These are phyloP conservation scores for Heterodera filipjevi DNA, from an alignment of 2,888 invertebrate species.

Conservation along the genomic window DNA sequence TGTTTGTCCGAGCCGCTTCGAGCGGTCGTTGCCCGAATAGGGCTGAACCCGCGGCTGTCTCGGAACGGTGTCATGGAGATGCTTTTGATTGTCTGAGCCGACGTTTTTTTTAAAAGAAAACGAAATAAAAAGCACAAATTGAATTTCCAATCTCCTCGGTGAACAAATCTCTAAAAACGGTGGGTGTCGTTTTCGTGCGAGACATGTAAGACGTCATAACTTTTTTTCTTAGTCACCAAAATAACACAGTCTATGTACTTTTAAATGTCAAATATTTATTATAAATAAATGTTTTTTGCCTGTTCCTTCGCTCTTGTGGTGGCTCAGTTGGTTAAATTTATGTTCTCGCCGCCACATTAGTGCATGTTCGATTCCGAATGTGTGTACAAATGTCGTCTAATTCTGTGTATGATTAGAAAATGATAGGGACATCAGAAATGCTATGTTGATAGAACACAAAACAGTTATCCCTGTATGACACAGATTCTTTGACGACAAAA, in stretches of 20 bases:
- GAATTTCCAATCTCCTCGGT: too few relatives aligned
- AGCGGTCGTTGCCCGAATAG: constrained; percentile 7
- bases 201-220: too few relatives aligned
- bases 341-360: not conserved
- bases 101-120: not conserved
- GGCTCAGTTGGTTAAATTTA: not conserved
- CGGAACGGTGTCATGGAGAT: not conserved
- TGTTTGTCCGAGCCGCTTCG: not conserved
- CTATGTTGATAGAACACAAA: not conserved
- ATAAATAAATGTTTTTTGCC: too few relatives aligned
- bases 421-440: constrained; percentile 25
- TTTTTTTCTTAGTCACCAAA: too few relatives aligned
- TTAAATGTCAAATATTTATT: too few relatives aligned
- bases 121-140: too few relatives aligned
- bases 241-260: too few relatives aligned
- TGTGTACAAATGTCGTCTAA: not conserved
- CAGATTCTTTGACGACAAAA: constrained; percentile 8
- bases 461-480: constrained; percentile 30
- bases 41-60: constrained; percentile 1
- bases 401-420: constrained; percentile 26
- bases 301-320: not conserved
- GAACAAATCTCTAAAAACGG: too few relatives aligned
- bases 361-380: not conserved
- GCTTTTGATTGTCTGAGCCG: not conserved
- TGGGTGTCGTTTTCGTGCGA: too few relatives aligned